Evolutionary conservation across 2,797 vertebrate genomes (phyloP), one percentile per base, ranked within the genome.

Genomic region (Steatocranus sp.): DNA sequence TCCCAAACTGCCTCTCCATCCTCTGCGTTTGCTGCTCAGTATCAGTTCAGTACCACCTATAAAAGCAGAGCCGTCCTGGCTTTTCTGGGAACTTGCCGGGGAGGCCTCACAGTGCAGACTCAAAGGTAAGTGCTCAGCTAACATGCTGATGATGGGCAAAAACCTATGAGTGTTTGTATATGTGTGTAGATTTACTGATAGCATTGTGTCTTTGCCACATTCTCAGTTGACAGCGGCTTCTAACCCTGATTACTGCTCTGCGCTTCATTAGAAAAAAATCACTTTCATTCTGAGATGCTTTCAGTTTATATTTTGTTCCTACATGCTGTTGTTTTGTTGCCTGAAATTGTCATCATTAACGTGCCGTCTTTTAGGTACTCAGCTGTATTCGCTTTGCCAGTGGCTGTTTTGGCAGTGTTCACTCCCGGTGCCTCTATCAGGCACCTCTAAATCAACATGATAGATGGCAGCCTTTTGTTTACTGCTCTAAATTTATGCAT

Each of bases 1-100:
- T 92, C 95, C 93, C 95, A 91, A 86, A 92, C 93, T 94, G 89
- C 94, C 91, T 91, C 91, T 91, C 88, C 83, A 87, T 91, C 89
- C 87, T 90, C 86, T 83, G 83, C 83, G 56, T 91, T 93, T 86
- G 89, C 87, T 78, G 86, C 89, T 86, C 85, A 87, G 86, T 82
- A 86, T 91, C 83, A 79, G 85, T 84, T 93, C 86, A 68, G 81
- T 86, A 7, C 84, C 18, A 53, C 83, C 91, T 84, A 80, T 92
- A 94, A 95, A 95, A 94, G 79, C 84, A 12, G 53, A 75, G 61
- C 38, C 20, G 58, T 78, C 88, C 85, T 89, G 6, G 48, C 58
- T 76, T 80, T 81, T 89, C 56, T 75, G 88, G 88, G 87, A 88
- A 87, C 80, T 79, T 10, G 12, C 48, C 70, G 83, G 70, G 36